Conservation (phyloP, 2,888 invertebrate genomes). For the Drosophila melanosoma region DNA sequence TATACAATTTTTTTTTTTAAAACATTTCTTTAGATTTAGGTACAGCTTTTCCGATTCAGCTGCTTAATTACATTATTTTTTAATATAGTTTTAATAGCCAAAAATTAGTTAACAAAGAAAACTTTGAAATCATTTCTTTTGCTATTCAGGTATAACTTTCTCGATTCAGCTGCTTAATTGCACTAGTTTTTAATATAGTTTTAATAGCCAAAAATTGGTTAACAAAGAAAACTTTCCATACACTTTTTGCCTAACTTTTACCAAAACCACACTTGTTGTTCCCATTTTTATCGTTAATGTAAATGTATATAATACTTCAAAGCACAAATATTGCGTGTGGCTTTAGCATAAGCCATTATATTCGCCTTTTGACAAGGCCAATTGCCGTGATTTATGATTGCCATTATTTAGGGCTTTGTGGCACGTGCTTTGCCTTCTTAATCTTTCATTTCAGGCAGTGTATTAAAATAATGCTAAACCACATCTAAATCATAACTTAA, state of each 20-base stretch:
- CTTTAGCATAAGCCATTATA: constrained; percentile 54
- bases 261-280: not conserved
- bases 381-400: constrained; percentile 65
- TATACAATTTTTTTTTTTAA: too few relatives aligned
- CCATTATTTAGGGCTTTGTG: constrained; percentile 63
- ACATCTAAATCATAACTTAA: constrained; percentile 8
- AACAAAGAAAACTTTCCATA: constrained; percentile 1
- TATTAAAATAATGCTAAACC: constrained; percentile 12
- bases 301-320: constrained; percentile 9
- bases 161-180: not conserved
- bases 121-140: not conserved
- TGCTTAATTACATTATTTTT: not conserved
- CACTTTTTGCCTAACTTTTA: too few relatives aligned
- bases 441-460: constrained; percentile 41
- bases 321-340: constrained; percentile 59
- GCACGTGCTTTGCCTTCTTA: constrained; percentile 54
- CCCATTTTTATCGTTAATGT: not conserved
- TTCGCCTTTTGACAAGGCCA: constrained; percentile 66
- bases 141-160: not conserved
- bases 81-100: not conserved
- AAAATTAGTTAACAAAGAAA: too few relatives aligned
- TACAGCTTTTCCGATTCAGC: too few relatives aligned
- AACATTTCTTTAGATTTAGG: too few relatives aligned
- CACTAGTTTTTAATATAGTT: constrained; percentile 25
- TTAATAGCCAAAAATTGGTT: constrained; percentile 27